Evolutionary conservation across 1,140 invertebrate species (phyloP).

Genomic region (Ephestia elutella): DNA sequence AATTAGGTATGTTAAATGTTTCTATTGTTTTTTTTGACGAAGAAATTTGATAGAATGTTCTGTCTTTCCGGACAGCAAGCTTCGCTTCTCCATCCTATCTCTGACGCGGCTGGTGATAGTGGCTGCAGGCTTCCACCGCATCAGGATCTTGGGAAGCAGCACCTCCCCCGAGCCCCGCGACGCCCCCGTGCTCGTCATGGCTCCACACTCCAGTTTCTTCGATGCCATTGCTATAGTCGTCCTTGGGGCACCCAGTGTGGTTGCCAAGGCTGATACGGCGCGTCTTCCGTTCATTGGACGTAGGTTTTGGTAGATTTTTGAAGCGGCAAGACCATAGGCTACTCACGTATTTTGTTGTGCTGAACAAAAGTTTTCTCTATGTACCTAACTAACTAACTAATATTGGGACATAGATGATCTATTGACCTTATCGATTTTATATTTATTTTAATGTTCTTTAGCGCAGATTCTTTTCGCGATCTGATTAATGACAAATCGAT

Average conservation of each 20-base stretch:
- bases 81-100: conserved; percentile 76
- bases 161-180: conserved; percentile 68
- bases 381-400: too few relatives aligned
- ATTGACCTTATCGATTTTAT: too few relatives aligned
- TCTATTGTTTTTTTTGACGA: too few relatives aligned
- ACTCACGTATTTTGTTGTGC: too few relatives aligned
- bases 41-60: too few relatives aligned
- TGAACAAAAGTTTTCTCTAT: too few relatives aligned
- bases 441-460: too few relatives aligned
- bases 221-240: conserved; percentile 89
- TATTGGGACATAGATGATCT: too few relatives aligned
- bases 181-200: conserved; percentile 90
- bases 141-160: conserved; percentile 43
- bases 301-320: conserved; percentile 63
- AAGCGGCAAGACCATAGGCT: background rate
- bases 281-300: conserved; percentile 91
- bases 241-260: conserved; percentile 88
- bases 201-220: conserved; percentile 93
- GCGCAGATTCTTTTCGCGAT: too few relatives aligned
- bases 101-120: conserved; percentile 84
- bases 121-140: conserved; percentile 84
- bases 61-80: conserved; percentile 47
- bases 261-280: conserved; percentile 88
- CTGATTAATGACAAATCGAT: too few relatives aligned
- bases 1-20: too few relatives aligned